These are phyloP conservation scores for Oriolus oriolus DNA, from an alignment of 2,113 vertebrate species.

Conservation along the genomic window DNA sequence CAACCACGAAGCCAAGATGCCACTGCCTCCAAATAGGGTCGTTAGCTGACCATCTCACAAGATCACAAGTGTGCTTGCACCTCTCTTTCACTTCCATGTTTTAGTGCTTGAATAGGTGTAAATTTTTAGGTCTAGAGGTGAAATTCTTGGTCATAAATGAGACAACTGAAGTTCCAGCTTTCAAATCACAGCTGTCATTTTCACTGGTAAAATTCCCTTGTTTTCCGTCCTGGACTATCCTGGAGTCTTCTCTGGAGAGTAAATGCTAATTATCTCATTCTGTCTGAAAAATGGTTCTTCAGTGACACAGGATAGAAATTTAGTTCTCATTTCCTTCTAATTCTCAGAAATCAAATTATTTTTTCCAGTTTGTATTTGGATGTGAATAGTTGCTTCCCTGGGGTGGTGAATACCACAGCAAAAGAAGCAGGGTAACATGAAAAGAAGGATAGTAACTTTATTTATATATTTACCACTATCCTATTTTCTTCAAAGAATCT, in stretches of 20 bases:
- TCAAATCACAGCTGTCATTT: neutral
- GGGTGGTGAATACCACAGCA: neutral
- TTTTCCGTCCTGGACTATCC: neutral
- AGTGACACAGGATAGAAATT: neutral
- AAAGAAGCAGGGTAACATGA: neutral
- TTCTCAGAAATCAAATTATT: neutral
- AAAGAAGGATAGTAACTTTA: neutral
- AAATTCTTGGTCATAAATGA: neutral
- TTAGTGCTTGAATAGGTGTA: neutral
- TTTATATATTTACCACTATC: neutral
- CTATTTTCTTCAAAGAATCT: neutral
- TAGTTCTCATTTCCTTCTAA: neutral
- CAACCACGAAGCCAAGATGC: neutral
- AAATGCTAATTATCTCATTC: neutral
- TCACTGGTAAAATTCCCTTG: neutral
- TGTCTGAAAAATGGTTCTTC: neutral
- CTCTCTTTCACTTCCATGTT: neutral
- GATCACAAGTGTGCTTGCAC: neutral
- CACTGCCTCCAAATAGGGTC: neutral
- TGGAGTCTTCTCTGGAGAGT: neutral
- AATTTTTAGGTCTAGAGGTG: neutral
- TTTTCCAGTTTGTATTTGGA: neutral
- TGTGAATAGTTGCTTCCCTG: neutral
- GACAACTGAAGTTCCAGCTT: neutral
- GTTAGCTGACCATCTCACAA: neutral